A percentile compares a stretch with the other conserved stretches of the same genome.
Conservation (phyloP, 2,888 invertebrate genomes). For the Dryobotodes eremita region DNA sequence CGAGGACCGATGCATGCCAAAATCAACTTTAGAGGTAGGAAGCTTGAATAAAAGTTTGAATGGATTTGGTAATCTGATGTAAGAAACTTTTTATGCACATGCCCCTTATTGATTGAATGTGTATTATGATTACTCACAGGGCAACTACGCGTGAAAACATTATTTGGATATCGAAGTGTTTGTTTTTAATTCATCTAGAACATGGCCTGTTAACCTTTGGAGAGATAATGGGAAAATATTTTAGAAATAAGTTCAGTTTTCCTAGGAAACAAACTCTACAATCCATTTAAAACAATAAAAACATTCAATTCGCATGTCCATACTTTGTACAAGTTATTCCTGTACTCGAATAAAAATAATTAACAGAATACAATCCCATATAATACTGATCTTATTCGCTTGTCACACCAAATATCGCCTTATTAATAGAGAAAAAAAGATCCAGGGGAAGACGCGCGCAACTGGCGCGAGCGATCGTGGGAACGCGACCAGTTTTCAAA, state of each 20-base stretch:
- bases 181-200: slow-evolving; percentile 69
- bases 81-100: slow-evolving; percentile 79
- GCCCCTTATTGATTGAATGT: slow-evolving; percentile 82
- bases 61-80: slow-evolving; percentile 47
- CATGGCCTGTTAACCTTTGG: neutral
- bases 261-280: neutral
- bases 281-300: neutral
- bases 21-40: slow-evolving; percentile 22
- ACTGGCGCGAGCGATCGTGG: slow-evolving; percentile 90
- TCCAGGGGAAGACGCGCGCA: slow-evolving; percentile 86
- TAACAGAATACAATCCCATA: slow-evolving; percentile 65
- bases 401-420: slow-evolving; percentile 84
- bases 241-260: slow-evolving; percentile 1
- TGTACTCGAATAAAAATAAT: slow-evolving; percentile 48
- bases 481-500: slow-evolving; percentile 89
- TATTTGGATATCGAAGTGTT: slow-evolving; percentile 76
- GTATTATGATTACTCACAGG: slow-evolving; percentile 82
- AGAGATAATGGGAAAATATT: neutral
- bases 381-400: slow-evolving; percentile 75
- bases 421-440: slow-evolving; percentile 79
- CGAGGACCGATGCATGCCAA: slow-evolving; percentile 31
- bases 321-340: slow-evolving; percentile 1
- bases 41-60: slow-evolving; percentile 54
- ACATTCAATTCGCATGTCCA: neutral
- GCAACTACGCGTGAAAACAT: slow-evolving; percentile 81